Evolutionary conservation across 2,113 vertebrate species (phyloP).

Genomic region (Noctilio leporinus): DNA sequence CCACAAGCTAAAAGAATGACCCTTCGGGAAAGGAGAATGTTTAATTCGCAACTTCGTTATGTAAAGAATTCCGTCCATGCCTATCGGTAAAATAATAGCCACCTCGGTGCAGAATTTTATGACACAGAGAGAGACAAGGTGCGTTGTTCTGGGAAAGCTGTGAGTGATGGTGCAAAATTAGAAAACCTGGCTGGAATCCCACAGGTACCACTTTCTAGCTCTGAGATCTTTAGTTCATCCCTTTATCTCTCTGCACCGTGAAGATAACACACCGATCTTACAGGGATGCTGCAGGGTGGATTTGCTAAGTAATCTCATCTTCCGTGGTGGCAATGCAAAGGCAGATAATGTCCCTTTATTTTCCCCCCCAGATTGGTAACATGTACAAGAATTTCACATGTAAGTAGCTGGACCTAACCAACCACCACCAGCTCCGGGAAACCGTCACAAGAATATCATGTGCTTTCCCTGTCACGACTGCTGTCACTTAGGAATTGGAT

Average conservation of each 20-base stretch:
- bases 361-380: rapidly evolving
- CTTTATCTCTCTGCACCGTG: neutral
- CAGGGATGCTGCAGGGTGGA: neutral
- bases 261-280: neutral
- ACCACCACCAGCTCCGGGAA: neutral
- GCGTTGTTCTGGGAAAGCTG: neutral
- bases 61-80: neutral
- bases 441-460: rapidly evolving
- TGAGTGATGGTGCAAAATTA: no score
- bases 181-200: neutral
- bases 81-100: neutral
- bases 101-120: neutral
- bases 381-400: neutral
- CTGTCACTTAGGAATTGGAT: neutral
- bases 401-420: neutral
- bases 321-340: neutral
- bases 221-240: neutral
- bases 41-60: neutral
- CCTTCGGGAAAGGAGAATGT: neutral
- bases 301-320: neutral
- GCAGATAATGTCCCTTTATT: neutral
- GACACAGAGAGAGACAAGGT: neutral
- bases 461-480: neutral
- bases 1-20: no score
- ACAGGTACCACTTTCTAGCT: neutral